Evolutionary conservation across 2,113 vertebrate species (phyloP).

Genomic region (Mastomys natalensis): DNA sequence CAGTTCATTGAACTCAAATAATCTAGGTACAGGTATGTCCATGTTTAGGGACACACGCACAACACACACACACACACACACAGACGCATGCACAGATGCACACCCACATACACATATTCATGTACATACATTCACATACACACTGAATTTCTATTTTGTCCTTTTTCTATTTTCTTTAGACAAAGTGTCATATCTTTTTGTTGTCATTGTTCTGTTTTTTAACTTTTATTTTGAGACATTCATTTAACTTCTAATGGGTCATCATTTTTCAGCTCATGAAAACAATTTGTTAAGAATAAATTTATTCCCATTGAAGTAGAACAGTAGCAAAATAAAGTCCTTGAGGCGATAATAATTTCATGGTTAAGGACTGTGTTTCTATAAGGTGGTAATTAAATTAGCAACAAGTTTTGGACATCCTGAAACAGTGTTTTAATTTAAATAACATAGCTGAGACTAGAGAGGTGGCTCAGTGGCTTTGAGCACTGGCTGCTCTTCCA

Average conservation of each 20-base stretch:
- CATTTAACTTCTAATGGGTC: not conserved
- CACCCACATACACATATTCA: no score
- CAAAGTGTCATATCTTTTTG: not conserved
- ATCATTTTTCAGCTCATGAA: not conserved
- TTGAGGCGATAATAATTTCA: not conserved
- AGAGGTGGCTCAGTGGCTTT: not conserved
- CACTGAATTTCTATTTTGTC: not conserved
- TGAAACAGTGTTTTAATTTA: not conserved
- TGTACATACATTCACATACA: no score
- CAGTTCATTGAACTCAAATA: conserved; percentile 73
- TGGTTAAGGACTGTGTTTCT: not conserved
- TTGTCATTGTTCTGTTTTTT: not conserved
- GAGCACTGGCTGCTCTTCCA: not conserved
- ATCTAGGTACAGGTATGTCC: conserved; percentile 77
- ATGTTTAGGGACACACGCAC: not conserved
- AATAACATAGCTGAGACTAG: not conserved
- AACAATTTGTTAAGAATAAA: conserved; percentile 18
- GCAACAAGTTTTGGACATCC: not conserved
- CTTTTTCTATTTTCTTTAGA: not conserved
- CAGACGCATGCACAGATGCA: no score
- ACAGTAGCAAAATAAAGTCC: not conserved
- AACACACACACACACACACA: no score
- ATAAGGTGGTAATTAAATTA: conserved; percentile 8
- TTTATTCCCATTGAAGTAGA: conserved; percentile 24
- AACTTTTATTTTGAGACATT: not conserved